Base-by-base conservation (phyloP, 2,797 vertebrate species). In the Etheostoma perlongum region DNA sequence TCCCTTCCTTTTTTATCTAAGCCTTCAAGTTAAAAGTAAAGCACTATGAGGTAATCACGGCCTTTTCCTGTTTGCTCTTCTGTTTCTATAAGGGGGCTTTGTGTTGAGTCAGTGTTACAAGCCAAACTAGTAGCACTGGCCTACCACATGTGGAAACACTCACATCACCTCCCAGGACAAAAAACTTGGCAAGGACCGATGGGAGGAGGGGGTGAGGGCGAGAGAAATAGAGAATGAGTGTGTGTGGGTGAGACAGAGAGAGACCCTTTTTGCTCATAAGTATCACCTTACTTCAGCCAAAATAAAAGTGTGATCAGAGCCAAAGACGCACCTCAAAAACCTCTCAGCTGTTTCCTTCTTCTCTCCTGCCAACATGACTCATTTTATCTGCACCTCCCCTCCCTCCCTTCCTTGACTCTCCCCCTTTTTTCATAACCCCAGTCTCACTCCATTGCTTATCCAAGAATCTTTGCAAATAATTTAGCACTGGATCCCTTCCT, bases 61-160 rank as follows among this genome's bases (percentile, higher is more conserved):
- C 72, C 78, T 65, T 81, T 89, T 85, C 89, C 90, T 87, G 90
- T 90, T 91, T 82, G 79, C 81, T 80, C 86, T 78, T 84, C 76
- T 91, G 81, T 83, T 86, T 83, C 90, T 89, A 84, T 93, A 89
- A 92, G 88, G 84, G 79, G 83, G 83, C 91, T 93, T 91, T 94
- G 91, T 93, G 91, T 91, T 36, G 84, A 92, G 89, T 92, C 90
- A 89, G 89, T 87, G 87, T 89, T 90, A 90, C 90, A 88, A 89
- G 93, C 92, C 93, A 94, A 93, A 93, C 89, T 90, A 76, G 91
- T 94, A 94, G 92, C 91, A 86, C 88, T 67, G 88, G 91, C 88
- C 89, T 65, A 85, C 83, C 90, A 91, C 92, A 94, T 94, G 90
- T 93, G 93, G 91, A 94, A 94, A 93, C 92, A 92, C 87, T 93